Evolutionary conservation across 2,888 invertebrate species (phyloP).

Genomic region (Volucella inflata): DNA sequence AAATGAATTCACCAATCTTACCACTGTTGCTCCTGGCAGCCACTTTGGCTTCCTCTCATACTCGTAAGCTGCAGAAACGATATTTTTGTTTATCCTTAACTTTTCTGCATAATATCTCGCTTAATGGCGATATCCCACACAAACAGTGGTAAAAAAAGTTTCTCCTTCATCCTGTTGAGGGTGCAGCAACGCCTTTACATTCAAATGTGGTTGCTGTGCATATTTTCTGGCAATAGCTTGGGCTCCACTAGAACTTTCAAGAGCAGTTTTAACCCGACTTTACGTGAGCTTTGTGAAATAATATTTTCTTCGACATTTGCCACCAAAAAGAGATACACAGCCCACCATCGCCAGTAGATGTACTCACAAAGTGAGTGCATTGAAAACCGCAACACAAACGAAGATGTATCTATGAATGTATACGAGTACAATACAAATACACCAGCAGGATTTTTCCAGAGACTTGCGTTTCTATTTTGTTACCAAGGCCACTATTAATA

Average conservation of each 20-base stretch:
- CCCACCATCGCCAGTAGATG: neutral
- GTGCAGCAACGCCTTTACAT: neutral
- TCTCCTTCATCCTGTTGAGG: neutral
- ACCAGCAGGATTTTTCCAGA: neutral
- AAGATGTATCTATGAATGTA: neutral
- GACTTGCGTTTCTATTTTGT: constrained; percentile 19
- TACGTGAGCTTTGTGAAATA: constrained; percentile 28
- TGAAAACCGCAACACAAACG: constrained; percentile 7
- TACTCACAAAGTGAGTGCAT: constrained; percentile 24
- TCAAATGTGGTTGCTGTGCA: constrained; percentile 38
- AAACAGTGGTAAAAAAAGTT: constrained; percentile 20
- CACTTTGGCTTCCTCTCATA: constrained; percentile 28
- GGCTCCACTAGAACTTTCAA: neutral
- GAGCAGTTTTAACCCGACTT: neutral
- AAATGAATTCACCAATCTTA: neutral
- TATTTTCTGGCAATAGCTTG: neutral
- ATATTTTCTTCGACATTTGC: constrained; percentile 48
- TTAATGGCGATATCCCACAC: constrained; percentile 32
- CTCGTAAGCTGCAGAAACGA: constrained; percentile 39
- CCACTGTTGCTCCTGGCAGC: constrained; percentile 29
- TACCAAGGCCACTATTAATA: constrained; percentile 32
- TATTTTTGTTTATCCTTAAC: constrained; percentile 43
- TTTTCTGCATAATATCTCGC: constrained; percentile 44
- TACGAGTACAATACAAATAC: too few relatives aligned
- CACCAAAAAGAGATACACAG: constrained; percentile 6